Evolutionary conservation across 2,113 vertebrate genomes (phyloP), one percentile per base, ranked within the genome.

Genomic region (Ammodytes marinus): DNA sequence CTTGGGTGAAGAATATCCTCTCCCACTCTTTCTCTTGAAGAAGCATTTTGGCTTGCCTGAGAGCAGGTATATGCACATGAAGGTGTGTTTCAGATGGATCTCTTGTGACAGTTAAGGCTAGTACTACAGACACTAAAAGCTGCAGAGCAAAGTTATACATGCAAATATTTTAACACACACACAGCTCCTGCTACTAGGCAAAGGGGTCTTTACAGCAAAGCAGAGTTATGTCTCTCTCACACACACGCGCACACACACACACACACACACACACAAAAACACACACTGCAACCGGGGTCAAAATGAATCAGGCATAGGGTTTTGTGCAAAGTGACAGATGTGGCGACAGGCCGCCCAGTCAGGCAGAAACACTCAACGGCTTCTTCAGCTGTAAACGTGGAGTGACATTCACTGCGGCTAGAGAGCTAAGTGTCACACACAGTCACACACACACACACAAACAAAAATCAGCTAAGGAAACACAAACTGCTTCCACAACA

Each of bases 251-350:
- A 35, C 42, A 37, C 15, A 63, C 67, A n/a, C n/a, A n/a, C n/a
- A n/a, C n/a, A 46, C 45, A 52, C 57, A 50, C 10, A 55, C 50
- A 40, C 15, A 35, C 42, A 37, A 15, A 63, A 72, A 49, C 47
- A 19, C 14, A 55, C 14, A 35, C 8, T n/a, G 37, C 68, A 84
- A 60, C 1, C 53, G 52, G 78, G 76, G 85, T 80, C 37, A 14
- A 74, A 70, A 49, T 75, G 76, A 87, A 80, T 87, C 78, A 86
- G 79, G 76, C 67, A 75, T 58, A 50, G 83, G 74, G 80, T 78
- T 71, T 85, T 79, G 84, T 84, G 74, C 60, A 69, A 79, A 84
- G 83, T 92, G 90, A 92, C 80, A 92, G 87, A 88, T 90, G 87
- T 87, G 87, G 83, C 59, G 80, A 87, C 77, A 84, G 86, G 85